Evolutionary conservation across 2,888 invertebrate genomes (phyloP), one percentile per base, ranked within the genome.

Genomic region (Agrotis ipsilon): DNA sequence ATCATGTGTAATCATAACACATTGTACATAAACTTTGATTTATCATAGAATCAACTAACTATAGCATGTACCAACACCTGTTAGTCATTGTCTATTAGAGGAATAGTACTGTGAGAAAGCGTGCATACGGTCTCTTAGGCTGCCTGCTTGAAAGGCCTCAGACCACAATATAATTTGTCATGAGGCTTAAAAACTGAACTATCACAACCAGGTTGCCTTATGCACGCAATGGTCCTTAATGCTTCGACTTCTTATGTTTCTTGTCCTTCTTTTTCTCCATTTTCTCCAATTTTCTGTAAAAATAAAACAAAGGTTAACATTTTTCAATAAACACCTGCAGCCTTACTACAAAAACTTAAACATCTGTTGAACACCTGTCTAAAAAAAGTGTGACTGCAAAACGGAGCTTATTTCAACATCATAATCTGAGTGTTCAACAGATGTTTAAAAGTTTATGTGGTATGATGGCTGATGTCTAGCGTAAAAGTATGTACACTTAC

Each of bases 281-380:
- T 91, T 97, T 97, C 82, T 97, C 97, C 62, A 98, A 90, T 92
- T 97, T 98, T 81, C 97, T 97, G 89, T 51, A 94, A 96, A 63
- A 4, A 75, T 1, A 51, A 52, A 43, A 43, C 16, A 18, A 7
- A 7, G 18, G 19, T 3, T 13, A n/a, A 3, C 1, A n/a, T 14
- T 27, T 68, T 68, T 39, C 5, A 49, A 49, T 2, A 27, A 58
- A 11, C 11, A 39, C 2, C 16, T n/a, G n/a, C n/a, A n/a, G n/a
- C n/a, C n/a, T n/a, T n/a, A n/a, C n/a, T n/a, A n/a, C n/a, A n/a
- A n/a, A n/a, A n/a, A n/a, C n/a, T n/a, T n/a, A n/a, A n/a, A n/a
- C n/a, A n/a, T n/a, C n/a, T n/a, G n/a, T n/a, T n/a, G n/a, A n/a
- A n/a, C n/a, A n/a, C n/a, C n/a, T n/a, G n/a, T n/a, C n/a, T n/a